Evolutionary conservation across 92 coral and sea anemone species (phyloP).

Genomic region (Porites rus): DNA sequence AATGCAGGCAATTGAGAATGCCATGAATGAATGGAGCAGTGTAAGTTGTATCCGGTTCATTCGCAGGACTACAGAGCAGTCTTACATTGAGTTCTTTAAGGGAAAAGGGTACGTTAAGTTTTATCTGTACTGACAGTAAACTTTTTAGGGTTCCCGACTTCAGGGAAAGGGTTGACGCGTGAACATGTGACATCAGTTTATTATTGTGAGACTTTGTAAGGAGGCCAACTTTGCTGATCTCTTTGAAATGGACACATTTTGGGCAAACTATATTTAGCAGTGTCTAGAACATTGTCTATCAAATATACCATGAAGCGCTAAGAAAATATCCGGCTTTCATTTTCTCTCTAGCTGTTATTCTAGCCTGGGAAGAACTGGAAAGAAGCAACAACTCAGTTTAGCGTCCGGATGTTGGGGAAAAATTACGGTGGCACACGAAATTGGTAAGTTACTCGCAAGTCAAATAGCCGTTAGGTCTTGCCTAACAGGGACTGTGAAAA

Average conservation of each 20-base stretch:
- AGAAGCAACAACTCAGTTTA: constrained; percentile 33
- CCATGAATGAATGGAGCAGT: constrained; percentile 28
- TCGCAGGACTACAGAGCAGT: constrained; percentile 15
- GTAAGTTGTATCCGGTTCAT: constrained; percentile 32
- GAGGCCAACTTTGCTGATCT: too few species aligned
- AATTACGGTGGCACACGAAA: constrained; percentile 42
- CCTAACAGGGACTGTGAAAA: too few species aligned
- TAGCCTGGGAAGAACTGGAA: constrained; percentile 34
- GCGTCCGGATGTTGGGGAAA: constrained; percentile 42
- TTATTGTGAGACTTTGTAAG: too few species aligned
- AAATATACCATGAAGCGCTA: too few species aligned
- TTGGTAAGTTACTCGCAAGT: constrained; percentile 12
- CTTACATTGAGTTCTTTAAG: constrained; percentile 36
- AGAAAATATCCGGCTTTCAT: background rate
- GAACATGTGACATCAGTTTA: too few species aligned
- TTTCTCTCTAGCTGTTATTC: constrained; percentile 40
- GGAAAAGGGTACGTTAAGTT: constrained; percentile 32
- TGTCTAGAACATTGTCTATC: too few species aligned
- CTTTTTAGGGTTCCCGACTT: too few species aligned
- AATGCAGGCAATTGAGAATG: constrained; percentile 19
- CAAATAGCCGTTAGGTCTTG: too few species aligned
- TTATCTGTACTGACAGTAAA: too few species aligned
- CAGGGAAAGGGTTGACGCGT: too few species aligned
- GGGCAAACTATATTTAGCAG: too few species aligned
- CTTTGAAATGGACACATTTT: too few species aligned